A percentile compares a stretch with the other conserved stretches of the same genome.
Conservation (phyloP, 2,113 vertebrate genomes). For the Mohoua ochrocephala region DNA sequence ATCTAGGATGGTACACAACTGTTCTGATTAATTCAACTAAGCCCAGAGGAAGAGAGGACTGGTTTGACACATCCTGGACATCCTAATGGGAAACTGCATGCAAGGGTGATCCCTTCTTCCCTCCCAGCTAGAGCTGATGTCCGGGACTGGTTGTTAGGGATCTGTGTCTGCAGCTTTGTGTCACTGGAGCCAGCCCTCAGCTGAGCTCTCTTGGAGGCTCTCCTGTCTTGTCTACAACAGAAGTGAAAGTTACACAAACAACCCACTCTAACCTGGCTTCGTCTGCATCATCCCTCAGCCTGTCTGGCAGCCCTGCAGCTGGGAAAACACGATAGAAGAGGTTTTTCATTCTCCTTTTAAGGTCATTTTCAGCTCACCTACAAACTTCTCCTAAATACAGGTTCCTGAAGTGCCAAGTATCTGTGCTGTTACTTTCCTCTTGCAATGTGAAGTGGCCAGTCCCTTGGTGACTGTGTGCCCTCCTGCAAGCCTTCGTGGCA, state of each 20-base stretch:
- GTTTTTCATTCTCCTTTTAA: background rate
- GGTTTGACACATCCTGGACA: background rate
- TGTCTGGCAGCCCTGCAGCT: background rate
- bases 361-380: background rate
- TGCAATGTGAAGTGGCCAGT: background rate
- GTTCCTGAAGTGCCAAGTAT: background rate
- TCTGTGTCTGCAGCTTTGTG: background rate
- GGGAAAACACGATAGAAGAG: background rate
- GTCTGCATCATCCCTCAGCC: background rate
- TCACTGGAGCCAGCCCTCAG: background rate
- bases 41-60: background rate
- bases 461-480: background rate
- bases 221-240: background rate
- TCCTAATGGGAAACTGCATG: background rate
- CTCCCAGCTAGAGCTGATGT: background rate
- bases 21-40: background rate
- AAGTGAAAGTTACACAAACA: background rate
- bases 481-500: background rate
- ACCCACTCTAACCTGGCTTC: background rate
- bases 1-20: background rate
- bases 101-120: background rate
- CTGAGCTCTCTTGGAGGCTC: background rate
- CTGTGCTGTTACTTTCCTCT: background rate
- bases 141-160: fast-evolving
- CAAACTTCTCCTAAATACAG: background rate